Conservation (phyloP, 2,113 vertebrate genomes). For the Rattus rattus region DNA sequence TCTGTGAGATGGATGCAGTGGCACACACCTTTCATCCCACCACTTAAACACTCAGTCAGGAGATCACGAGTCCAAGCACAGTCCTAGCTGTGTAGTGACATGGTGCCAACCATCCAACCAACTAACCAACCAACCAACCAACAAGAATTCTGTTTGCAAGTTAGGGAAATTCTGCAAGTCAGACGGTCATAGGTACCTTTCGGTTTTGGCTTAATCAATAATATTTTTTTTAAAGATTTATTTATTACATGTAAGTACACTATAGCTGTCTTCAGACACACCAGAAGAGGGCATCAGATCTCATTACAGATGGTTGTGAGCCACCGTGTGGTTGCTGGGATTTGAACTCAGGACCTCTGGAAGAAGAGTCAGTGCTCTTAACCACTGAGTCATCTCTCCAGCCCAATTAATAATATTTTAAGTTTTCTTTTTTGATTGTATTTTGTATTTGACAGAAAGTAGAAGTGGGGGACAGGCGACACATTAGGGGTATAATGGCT, state of each 20-base stretch:
- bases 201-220: constrained; percentile 10
- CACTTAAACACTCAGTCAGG: not conserved
- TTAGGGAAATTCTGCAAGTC: constrained; percentile 18
- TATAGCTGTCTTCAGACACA: no score
- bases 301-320: no score
- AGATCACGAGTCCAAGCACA: not conserved
- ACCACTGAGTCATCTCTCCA: no score
- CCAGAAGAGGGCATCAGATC: no score
- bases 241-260: no score
- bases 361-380: no score
- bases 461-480: not conserved
- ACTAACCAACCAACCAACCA: not conserved
- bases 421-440: constrained; percentile 34
- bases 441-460: constrained; percentile 55
- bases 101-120: not conserved
- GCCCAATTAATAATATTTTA: constrained; percentile 2
- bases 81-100: not conserved
- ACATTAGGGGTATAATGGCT: not conserved
- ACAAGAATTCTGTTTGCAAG: not conserved
- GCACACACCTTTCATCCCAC: not conserved
- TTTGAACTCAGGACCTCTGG: no score
- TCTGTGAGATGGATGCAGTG: not conserved
- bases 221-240: no score
- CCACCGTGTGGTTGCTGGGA: no score
- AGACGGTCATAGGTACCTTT: not conserved